These are phyloP conservation scores for Halcyon senegalensis DNA, from an alignment of 2,113 vertebrate species.

Conservation along the genomic window DNA sequence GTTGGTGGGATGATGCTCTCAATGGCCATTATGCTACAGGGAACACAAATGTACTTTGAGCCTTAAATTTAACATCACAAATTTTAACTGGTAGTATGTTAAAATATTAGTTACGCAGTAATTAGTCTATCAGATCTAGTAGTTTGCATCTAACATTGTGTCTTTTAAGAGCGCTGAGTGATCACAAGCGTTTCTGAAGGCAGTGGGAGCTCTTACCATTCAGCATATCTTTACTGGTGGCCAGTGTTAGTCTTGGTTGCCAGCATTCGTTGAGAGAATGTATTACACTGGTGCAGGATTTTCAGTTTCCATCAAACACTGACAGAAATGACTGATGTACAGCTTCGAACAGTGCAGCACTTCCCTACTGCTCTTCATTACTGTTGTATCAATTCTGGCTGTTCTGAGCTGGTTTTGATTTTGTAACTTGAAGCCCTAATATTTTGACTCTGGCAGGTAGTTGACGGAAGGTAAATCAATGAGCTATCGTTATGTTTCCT, in stretches of 20 bases:
- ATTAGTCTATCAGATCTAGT: not conserved
- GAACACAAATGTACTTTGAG: not conserved
- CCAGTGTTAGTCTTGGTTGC: not conserved
- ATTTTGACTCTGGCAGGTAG: slow-evolving; percentile 18
- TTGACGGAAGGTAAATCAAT: slow-evolving; percentile 19
- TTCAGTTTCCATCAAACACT: slow-evolving; percentile 4
- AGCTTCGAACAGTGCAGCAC: not conserved
- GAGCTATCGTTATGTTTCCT: not conserved
- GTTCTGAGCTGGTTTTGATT: slow-evolving; percentile 26
- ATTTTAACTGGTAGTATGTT: not conserved
- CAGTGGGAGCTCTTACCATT: not conserved
- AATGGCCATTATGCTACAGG: not conserved
- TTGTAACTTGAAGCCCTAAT: slow-evolving; percentile 4
- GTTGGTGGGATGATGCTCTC: not conserved
- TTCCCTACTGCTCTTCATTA: slow-evolving; percentile 10
- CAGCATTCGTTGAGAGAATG: not conserved
- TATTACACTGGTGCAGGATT: not conserved
- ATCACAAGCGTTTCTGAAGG: not conserved
- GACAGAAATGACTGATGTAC: not conserved
- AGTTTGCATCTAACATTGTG: not conserved
- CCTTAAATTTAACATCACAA: not conserved
- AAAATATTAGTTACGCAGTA: not conserved
- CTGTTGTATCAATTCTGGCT: slow-evolving; percentile 5
- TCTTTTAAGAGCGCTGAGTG: not conserved
- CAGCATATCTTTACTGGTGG: not conserved